Conservation (phyloP, 2,797 vertebrate species). For the Danio choprae region DNA sequence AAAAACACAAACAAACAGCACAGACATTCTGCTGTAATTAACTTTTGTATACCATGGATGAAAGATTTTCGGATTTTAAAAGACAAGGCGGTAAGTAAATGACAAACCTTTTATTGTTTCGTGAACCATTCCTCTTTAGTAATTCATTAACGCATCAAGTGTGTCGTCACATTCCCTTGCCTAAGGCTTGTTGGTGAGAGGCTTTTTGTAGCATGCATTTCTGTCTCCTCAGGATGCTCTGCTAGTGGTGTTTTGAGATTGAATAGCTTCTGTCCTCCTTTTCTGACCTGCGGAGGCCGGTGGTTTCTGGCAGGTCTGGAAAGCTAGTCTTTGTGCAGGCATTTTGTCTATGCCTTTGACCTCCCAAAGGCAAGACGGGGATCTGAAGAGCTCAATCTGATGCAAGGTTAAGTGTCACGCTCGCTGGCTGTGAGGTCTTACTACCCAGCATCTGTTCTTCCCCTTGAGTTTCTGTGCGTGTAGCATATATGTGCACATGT, state of each 20-base stretch:
- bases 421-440: conserved; percentile 25
- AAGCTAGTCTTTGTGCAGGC: conserved; percentile 15
- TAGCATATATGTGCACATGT: background rate
- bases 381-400: conserved; percentile 45
- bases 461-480: conserved; percentile 3
- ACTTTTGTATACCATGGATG: background rate
- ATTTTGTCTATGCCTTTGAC: conserved; percentile 24
- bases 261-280: conserved; percentile 6
- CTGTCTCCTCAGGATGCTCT: conserved; percentile 5
- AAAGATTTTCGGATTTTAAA: background rate
- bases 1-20: too few relatives aligned
- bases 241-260: conserved; percentile 4
- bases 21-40: background rate
- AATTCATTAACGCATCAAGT: conserved; percentile 7
- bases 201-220: conserved; percentile 12
- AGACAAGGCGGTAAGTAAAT: background rate
- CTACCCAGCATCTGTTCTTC: conserved; percentile 36
- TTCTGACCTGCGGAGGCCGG: conserved; percentile 29
- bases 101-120: background rate
- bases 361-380: background rate
- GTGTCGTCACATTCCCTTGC: background rate
- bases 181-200: conserved; percentile 3
- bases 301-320: conserved; percentile 14
- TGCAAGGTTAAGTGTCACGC: conserved; percentile 31
- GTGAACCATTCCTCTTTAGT: conserved; percentile 3